Percentiles rank a stretch among this genome's conserved stretches.
These are phyloP conservation scores for Adelognathus sp. DNA, from an alignment of 2,888 invertebrate species.

Conservation along the genomic window DNA sequence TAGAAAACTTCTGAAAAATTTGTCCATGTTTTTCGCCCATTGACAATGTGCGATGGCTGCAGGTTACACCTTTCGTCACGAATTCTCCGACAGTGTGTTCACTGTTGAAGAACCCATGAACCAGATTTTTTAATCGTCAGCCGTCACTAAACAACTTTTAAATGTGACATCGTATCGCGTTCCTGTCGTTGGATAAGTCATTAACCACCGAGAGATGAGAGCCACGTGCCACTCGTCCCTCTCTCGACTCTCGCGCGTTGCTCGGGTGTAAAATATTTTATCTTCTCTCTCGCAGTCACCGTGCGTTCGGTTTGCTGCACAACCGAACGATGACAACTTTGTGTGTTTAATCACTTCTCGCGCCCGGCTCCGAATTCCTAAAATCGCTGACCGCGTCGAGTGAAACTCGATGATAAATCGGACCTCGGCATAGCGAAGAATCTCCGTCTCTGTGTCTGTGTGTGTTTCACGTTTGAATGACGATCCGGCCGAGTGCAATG, in stretches of 20 bases:
- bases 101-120: not conserved
- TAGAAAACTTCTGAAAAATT: not conserved
- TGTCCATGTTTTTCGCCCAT: too few relatives aligned
- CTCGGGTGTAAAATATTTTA: constrained; percentile 53
- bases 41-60: too few relatives aligned
- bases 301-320: constrained; percentile 18
- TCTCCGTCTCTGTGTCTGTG: not conserved
- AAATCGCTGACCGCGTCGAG: constrained; percentile 57
- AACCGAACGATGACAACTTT: constrained; percentile 76
- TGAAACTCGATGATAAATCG: constrained; percentile 63
- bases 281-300: constrained; percentile 33
- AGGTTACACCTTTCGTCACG: too few relatives aligned
- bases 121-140: not conserved
- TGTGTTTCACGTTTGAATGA: constrained; percentile 31
- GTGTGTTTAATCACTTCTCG: constrained; percentile 77
- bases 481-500: constrained; percentile 38
- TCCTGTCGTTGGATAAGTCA: constrained; percentile 49
- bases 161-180: constrained; percentile 48
- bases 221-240: constrained; percentile 19
- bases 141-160: constrained; percentile 36
- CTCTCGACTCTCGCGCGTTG: constrained; percentile 35
- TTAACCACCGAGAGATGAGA: constrained; percentile 43
- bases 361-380: constrained; percentile 66
- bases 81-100: not conserved
- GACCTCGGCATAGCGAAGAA: constrained; percentile 26